These are phyloP conservation scores for Glossosoma conforme DNA, from an alignment of 1,140 invertebrate species.

Conservation along the genomic window DNA sequence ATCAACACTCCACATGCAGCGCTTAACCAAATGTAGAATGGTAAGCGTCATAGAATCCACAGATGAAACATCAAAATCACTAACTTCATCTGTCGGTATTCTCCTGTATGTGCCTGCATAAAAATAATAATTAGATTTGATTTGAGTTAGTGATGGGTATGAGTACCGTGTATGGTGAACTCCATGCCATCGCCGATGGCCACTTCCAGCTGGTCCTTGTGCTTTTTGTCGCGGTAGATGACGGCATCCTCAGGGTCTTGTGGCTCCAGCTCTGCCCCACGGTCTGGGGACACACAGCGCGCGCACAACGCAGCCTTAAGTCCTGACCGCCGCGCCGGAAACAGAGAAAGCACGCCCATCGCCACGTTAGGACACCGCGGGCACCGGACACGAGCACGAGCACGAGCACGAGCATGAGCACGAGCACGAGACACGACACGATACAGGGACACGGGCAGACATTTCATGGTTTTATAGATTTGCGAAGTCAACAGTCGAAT, in stretches of 20 bases:
- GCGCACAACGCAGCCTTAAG: conserved; percentile 52
- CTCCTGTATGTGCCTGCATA: too few relatives aligned
- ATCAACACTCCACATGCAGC: too few relatives aligned
- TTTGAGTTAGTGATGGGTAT: neutral
- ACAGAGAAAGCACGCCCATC: conserved; percentile 31
- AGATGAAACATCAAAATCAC: too few relatives aligned
- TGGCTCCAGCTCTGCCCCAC: conserved; percentile 54
- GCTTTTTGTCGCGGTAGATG: conserved; percentile 79
- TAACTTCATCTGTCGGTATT: too few relatives aligned
- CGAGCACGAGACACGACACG: neutral
- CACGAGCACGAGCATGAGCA: neutral
- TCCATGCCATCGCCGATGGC: conserved; percentile 88
- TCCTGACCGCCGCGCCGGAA: conserved; percentile 38
- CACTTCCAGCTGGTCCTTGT: conserved; percentile 82
- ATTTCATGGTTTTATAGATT: conserved; percentile 1
- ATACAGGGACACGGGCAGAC: neutral
- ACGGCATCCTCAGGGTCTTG: conserved; percentile 79
- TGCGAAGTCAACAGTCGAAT: too few relatives aligned
- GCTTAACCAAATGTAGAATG: too few relatives aligned
- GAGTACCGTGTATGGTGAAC: conserved; percentile 79
- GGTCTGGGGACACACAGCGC: conserved; percentile 61
- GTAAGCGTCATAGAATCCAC: too few relatives aligned
- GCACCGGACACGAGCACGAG: neutral
- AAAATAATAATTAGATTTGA: too few relatives aligned
- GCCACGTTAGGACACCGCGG: conserved; percentile 24